Percentiles rank a stretch among this genome's conserved stretches.
These are phyloP conservation scores for Colletes latitarsis DNA, from an alignment of 1,140 invertebrate species.

Conservation along the genomic window DNA sequence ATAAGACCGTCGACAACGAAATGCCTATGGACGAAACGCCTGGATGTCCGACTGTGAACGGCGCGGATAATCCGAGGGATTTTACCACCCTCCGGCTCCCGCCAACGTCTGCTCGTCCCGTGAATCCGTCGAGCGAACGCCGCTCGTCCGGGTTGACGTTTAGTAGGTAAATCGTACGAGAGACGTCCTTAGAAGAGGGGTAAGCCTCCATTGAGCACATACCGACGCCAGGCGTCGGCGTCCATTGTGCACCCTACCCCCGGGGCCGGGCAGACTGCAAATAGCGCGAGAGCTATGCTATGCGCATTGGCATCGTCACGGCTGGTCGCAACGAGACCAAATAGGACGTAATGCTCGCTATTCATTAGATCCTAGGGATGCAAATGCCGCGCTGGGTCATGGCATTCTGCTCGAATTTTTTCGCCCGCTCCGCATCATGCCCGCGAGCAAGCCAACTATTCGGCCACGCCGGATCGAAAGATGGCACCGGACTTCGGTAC, in stretches of 20 bases:
- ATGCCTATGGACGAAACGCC: constrained; percentile 30
- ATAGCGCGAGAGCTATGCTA: constrained; percentile 64
- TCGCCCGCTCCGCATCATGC: constrained; percentile 42
- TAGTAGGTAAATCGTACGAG: constrained; percentile 51
- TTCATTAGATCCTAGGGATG: constrained; percentile 76
- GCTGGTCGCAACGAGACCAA: constrained; percentile 73
- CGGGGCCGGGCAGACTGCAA: constrained; percentile 52
- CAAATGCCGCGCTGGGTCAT: constrained; percentile 74
- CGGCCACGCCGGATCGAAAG: constrained; percentile 30
- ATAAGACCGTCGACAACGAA: constrained; percentile 26
- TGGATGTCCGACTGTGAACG: background rate
- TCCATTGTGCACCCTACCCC: constrained; percentile 57
- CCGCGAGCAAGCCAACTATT: constrained; percentile 53
- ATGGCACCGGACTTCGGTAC: constrained; percentile 13
- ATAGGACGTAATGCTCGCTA: constrained; percentile 75
- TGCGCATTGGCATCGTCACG: constrained; percentile 56
- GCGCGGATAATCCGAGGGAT: constrained; percentile 41
- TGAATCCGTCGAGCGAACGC: background rate
- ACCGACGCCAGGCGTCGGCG: constrained; percentile 62
- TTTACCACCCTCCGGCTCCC: constrained; percentile 16
- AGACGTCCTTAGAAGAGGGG: constrained; percentile 44
- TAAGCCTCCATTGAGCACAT: constrained; percentile 66
- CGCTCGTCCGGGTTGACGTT: constrained; percentile 27
- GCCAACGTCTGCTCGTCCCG: background rate
- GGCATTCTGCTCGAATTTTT: constrained; percentile 73